These are phyloP conservation scores for Fragariocoptes setiger DNA, from an alignment of 1,140 invertebrate species.

Conservation along the genomic window DNA sequence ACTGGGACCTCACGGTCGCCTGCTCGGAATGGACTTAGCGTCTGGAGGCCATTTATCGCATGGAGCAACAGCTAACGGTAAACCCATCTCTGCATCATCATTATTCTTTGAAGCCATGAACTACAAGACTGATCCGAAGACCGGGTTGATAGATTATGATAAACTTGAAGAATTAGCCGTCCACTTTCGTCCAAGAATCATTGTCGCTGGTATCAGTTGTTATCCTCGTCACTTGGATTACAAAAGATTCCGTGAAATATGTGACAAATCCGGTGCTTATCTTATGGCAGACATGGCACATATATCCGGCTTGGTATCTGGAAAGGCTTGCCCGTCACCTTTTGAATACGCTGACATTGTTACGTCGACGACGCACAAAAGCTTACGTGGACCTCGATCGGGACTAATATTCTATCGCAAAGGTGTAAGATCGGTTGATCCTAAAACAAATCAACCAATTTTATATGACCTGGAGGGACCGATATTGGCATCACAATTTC, in stretches of 20 bases:
- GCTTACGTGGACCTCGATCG: slow-evolving; percentile 24
- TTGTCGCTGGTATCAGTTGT: slow-evolving; percentile 46
- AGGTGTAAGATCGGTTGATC: slow-evolving; percentile 17
- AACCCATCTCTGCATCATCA: slow-evolving; percentile 84
- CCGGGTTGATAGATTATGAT: slow-evolving; percentile 80
- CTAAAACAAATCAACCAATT: slow-evolving; percentile 23
- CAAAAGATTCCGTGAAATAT: slow-evolving; percentile 27
- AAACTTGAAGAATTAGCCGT: slow-evolving; percentile 41
- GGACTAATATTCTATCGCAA: slow-evolving; percentile 27
- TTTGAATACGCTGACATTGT: slow-evolving; percentile 31
- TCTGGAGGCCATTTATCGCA: slow-evolving; percentile 90
- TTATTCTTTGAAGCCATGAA: slow-evolving; percentile 96
- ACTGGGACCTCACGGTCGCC: slow-evolving; percentile 60
- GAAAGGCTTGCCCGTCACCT: slow-evolving; percentile 24
- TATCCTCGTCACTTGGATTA: slow-evolving; percentile 33
- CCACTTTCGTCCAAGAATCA: slow-evolving; percentile 64
- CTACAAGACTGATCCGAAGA: slow-evolving; percentile 54
- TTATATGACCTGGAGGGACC: slow-evolving; percentile 28
- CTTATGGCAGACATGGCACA: slow-evolving; percentile 36
- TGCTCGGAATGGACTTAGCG: slow-evolving; percentile 80
- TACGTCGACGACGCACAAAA: slow-evolving; percentile 30
- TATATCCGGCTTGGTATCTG: slow-evolving; percentile 29
- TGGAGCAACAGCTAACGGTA: slow-evolving; percentile 58
- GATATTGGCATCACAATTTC: slow-evolving; percentile 33
- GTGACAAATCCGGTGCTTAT: slow-evolving; percentile 25